phyloP scores from a whole-genome alignment of 2,888 invertebrate species.

The Scrobipalpa costella region DNA sequence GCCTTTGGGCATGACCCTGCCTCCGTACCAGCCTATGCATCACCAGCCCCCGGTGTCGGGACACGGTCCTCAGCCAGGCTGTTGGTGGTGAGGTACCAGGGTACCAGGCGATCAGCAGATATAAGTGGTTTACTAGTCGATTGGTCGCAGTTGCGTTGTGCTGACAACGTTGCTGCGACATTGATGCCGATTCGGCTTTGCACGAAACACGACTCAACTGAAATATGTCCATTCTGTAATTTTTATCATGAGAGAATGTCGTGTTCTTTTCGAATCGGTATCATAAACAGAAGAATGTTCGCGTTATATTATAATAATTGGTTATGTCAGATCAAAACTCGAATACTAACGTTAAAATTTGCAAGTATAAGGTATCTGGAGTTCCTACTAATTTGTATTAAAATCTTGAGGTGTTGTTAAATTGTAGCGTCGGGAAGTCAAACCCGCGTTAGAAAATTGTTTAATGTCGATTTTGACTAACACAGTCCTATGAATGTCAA shows the following conservation, averaged over 20 bases:
- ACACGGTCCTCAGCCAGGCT: conserved; percentile 68
- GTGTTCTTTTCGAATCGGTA: too few relatives aligned
- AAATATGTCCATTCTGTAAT: too few relatives aligned
- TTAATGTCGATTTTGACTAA: too few relatives aligned
- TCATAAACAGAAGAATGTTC: neutral
- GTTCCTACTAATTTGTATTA: conserved; percentile 71
- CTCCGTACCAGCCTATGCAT: conserved; percentile 75
- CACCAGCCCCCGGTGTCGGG: conserved; percentile 66
- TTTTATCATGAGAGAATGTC: too few relatives aligned
- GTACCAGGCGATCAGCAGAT: conserved; percentile 47
- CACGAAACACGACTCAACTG: too few relatives aligned
- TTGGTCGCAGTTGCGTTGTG: conserved; percentile 9
- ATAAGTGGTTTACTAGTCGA: conserved; percentile 28
- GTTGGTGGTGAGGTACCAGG: conserved; percentile 76
- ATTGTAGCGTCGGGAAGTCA: conserved; percentile 18
- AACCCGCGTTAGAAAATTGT: neutral
- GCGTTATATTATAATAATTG: neutral
- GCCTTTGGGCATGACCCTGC: conserved; percentile 71
- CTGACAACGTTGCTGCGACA: conserved; percentile 2
- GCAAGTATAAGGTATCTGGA: conserved; percentile 62
- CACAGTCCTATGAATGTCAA: too few relatives aligned
- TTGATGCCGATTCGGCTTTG: too few relatives aligned
- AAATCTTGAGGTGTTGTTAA: conserved; percentile 30
- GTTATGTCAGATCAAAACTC: conserved; percentile 7
- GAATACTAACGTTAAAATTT: conserved; percentile 32